Base-by-base conservation (phyloP, 2,113 vertebrate species). In the Chinchilla lanigera region DNA sequence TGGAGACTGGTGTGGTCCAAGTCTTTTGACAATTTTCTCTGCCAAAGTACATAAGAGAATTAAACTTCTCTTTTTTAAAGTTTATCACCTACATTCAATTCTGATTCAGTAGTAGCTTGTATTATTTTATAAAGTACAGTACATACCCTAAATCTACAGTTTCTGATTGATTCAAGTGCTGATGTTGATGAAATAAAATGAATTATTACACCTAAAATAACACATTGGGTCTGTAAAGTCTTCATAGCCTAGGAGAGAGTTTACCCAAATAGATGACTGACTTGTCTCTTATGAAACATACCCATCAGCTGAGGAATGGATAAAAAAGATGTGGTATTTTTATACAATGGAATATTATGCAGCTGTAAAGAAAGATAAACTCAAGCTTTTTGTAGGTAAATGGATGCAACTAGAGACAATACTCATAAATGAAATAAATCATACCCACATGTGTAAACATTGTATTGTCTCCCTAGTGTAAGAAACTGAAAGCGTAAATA, bases 11-110 rank as follows among this genome's bases (percentile, higher is more conserved):
- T 30, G 35, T 11, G 3, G 26, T 85, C 4, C 26, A 96, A 82
- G 41, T 1, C 58, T 10, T 80, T 84, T n/a, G 28, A 54, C 28
- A 73, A 52, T 63, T 87, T 89, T 80, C 52, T 93, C 44, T 82
- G 11, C 52, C 85, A 73, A 95, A 89, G 17, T 54, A 38, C 0
- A 10, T 54, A 20, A 89, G 24, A 33, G 19, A 94, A 81, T 58
- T 87, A 63, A 77, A 90, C 33, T 24, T 38, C 12, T 85, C 61
- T 56, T 93, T 93, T 93, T 90, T 93, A 33, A 94, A 96, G 86
- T 67, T 14, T 73, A 44, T 96, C 30, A 50, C 35, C 71, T 89
- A 30, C 20, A 60, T 16, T n/a, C 6, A 82, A 38, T 54, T 91
- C 65, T 35, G 4, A 56, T 47, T n/a, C 61, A 93, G 82, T 7